phyloP scores from a whole-genome alignment of 1,140 invertebrate genomes.

The Solenopsis invicta region DNA sequence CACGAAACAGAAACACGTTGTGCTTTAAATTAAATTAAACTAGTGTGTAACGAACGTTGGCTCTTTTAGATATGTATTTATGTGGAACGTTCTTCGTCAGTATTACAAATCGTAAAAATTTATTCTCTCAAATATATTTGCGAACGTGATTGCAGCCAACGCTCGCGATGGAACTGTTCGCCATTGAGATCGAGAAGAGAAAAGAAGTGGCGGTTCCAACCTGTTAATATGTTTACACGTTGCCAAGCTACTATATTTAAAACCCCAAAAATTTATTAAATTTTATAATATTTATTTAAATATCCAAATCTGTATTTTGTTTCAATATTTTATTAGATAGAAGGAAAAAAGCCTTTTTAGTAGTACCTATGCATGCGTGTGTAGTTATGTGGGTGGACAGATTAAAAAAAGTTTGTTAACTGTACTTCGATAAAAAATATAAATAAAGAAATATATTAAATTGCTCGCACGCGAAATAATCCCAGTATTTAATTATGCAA shows the following conservation, averaged over 20 bases:
- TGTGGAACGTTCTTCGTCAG: neutral
- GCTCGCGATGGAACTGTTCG: neutral
- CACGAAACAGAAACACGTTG: neutral
- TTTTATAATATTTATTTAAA: neutral
- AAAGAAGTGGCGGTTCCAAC: neutral
- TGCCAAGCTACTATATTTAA: neutral
- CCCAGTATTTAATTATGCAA: neutral
- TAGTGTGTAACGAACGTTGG: neutral
- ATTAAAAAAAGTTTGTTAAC: neutral
- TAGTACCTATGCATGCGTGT: too few species aligned
- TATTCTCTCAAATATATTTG: neutral
- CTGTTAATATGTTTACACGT: neutral
- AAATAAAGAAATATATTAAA: neutral
- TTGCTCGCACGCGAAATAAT: neutral
- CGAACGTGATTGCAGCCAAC: neutral
- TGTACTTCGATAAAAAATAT: neutral
- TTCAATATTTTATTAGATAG: neutral
- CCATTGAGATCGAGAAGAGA: neutral
- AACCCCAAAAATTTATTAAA: neutral
- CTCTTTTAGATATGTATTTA: neutral
- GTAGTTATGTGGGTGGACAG: neutral
- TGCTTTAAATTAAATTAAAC: conserved; percentile 13
- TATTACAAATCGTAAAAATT: neutral
- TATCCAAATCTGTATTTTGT: neutral
- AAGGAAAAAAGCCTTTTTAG: too few species aligned